Percentiles rank a stretch among this genome's conserved stretches.
These are phyloP conservation scores for Eupithecia insigniata DNA, from an alignment of 2,888 invertebrate genomes.

Conservation along the genomic window DNA sequence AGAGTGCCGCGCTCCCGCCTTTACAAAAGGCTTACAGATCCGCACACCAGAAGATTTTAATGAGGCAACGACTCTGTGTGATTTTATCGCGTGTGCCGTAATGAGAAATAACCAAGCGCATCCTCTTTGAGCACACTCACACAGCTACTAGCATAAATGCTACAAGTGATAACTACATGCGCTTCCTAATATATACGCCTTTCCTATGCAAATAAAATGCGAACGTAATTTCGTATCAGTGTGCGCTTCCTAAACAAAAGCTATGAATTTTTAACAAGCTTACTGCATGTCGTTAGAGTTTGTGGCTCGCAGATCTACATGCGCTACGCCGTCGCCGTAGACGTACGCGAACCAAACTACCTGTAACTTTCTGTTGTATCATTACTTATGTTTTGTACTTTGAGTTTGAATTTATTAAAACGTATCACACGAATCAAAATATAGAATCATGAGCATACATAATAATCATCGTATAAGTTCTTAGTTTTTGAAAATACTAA, in stretches of 20 bases:
- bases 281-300: constrained; percentile 39
- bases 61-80: constrained; percentile 84
- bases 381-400: constrained; percentile 21
- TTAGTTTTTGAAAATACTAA: constrained; percentile 74
- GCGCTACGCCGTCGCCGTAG: constrained; percentile 39
- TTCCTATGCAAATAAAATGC: constrained; percentile 45
- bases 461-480: constrained; percentile 31
- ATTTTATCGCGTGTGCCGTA: constrained; percentile 82
- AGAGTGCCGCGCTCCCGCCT: constrained; percentile 75
- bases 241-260: constrained; percentile 44
- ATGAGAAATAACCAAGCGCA: constrained; percentile 84
- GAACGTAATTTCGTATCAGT: constrained; percentile 41
- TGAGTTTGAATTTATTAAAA: constrained; percentile 4
- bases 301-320: constrained; percentile 40
- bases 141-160: constrained; percentile 67
- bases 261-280: constrained; percentile 47
- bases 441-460: not conserved
- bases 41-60: constrained; percentile 84
- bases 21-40: constrained; percentile 83
- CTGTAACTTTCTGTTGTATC: constrained; percentile 23
- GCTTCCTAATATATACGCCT: constrained; percentile 52
- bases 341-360: constrained; percentile 32
- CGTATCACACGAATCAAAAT: not conserved
- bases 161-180: constrained; percentile 61
- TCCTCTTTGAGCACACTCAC: constrained; percentile 78